phyloP scores from a whole-genome alignment of 1,140 invertebrate species.

The Telenomus remus region DNA sequence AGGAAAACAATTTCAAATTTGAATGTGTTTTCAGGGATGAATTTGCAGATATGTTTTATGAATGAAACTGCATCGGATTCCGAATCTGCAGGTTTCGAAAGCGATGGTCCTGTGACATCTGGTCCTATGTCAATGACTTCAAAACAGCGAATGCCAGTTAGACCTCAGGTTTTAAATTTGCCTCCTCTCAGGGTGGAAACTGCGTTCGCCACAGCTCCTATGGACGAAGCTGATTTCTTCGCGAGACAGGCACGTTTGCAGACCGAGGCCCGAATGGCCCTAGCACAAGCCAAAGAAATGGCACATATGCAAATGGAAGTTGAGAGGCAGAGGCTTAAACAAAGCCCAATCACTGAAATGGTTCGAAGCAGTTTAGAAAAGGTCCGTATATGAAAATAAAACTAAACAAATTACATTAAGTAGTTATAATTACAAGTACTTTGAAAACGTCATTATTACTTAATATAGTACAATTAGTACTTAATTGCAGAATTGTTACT shows the following conservation, averaged over 20 bases:
- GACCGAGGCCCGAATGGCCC: constrained; percentile 90
- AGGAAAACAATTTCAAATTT: not conserved
- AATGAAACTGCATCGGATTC: constrained; percentile 92
- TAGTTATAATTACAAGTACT: no score
- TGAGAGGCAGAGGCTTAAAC: constrained; percentile 86
- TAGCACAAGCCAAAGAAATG: constrained; percentile 94
- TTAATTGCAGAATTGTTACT: no score
- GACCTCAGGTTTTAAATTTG: constrained; percentile 70
- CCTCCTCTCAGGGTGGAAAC: constrained; percentile 67
- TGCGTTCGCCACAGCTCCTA: constrained; percentile 61
- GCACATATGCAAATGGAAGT: constrained; percentile 95
- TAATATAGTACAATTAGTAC: not conserved
- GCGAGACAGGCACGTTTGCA: constrained; percentile 88
- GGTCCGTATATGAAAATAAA: constrained; percentile 57
- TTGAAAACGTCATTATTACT: no score
- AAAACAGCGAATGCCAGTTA: constrained; percentile 55
- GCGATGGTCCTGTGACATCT: constrained; percentile 70
- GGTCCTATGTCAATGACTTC: constrained; percentile 11
- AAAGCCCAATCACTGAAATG: constrained; percentile 90
- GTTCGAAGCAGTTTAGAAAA: constrained; percentile 85
- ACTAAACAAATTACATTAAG: not conserved
- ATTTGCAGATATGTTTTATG: constrained; percentile 96
- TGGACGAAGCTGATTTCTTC: constrained; percentile 85
- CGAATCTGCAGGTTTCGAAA: constrained; percentile 83
- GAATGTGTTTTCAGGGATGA: constrained; percentile 83